Conservation (phyloP, 2,888 invertebrate genomes). For the Achlya flavicornis region DNA sequence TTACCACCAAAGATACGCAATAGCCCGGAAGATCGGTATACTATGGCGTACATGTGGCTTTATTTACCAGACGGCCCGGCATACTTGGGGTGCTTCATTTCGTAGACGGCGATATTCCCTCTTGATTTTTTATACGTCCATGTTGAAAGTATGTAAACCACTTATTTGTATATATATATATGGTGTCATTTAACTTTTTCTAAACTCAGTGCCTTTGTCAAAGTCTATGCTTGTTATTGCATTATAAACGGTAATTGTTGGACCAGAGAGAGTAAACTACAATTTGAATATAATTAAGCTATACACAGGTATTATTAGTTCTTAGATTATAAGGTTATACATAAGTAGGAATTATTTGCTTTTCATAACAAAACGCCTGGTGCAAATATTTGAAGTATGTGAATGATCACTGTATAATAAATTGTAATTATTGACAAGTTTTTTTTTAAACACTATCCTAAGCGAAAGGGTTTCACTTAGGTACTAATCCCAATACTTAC, state of each 20-base stretch:
- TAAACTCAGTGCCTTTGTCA: not conserved
- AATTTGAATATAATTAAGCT: conserved; percentile 2
- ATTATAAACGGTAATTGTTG: not conserved
- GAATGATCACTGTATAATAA: conserved; percentile 25
- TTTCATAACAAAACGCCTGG: conserved; percentile 27
- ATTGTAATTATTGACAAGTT: conserved; percentile 8
- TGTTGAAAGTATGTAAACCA: too few species aligned
- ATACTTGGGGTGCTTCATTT: too few species aligned
- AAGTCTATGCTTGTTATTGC: not conserved
- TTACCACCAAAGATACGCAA: too few species aligned
- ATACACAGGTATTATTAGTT: conserved; percentile 34
- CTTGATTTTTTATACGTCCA: too few species aligned
- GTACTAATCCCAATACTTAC: not conserved
- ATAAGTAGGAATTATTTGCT: conserved; percentile 28
- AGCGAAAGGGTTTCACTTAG: too few species aligned
- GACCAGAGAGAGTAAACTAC: conserved; percentile 3
- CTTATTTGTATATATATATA: not conserved
- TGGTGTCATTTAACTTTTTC: not conserved
- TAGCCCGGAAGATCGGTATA: too few species aligned
- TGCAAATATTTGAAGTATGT: conserved; percentile 35
- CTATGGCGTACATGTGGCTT: too few species aligned
- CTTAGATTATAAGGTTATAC: conserved; percentile 19
- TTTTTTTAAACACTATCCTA: not conserved
- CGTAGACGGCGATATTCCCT: too few species aligned
- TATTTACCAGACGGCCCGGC: too few species aligned